phyloP scores from a whole-genome alignment of 2,113 vertebrate species.

The Eulemur rufifrons region DNA sequence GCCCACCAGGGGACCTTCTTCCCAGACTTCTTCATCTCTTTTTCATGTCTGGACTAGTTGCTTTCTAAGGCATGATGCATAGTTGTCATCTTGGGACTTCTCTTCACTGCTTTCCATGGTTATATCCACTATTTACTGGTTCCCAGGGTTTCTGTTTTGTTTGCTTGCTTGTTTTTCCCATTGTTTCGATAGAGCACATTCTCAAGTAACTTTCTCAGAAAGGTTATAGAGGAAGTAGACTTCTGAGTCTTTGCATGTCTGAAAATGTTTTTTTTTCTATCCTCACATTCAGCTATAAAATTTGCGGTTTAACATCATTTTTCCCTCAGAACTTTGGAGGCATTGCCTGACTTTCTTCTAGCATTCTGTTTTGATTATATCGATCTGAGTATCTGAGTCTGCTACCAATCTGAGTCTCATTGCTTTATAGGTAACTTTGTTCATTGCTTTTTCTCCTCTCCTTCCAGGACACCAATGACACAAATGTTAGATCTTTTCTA shows the following conservation, averaged over 20 bases:
- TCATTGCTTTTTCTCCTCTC: background rate
- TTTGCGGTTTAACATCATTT: constrained; percentile 12
- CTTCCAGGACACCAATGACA: background rate
- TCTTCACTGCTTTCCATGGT: constrained; percentile 21
- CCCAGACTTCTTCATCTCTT: background rate
- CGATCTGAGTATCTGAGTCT: background rate
- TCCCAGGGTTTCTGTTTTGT: background rate
- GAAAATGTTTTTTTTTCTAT: constrained; percentile 32
- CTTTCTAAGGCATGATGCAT: constrained; percentile 13
- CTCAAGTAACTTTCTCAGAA: constrained; percentile 60
- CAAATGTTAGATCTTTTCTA: constrained; percentile 44
- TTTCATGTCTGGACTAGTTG: constrained; percentile 33
- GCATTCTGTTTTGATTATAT: constrained; percentile 1
- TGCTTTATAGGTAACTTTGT: constrained; percentile 19
- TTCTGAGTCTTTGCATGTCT: constrained; percentile 30
- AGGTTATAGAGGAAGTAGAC: constrained; percentile 12
- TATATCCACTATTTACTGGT: constrained; percentile 39
- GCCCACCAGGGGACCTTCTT: background rate
- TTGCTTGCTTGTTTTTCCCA: background rate
- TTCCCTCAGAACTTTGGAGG: constrained; percentile 20
- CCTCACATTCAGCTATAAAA: background rate
- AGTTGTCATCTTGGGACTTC: background rate
- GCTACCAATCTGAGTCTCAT: background rate
- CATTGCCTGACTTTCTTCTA: constrained; percentile 1
- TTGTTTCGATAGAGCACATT: constrained; percentile 45